Conservation (phyloP, 1,140 invertebrate species). For the Melipona quadrifasciata region DNA sequence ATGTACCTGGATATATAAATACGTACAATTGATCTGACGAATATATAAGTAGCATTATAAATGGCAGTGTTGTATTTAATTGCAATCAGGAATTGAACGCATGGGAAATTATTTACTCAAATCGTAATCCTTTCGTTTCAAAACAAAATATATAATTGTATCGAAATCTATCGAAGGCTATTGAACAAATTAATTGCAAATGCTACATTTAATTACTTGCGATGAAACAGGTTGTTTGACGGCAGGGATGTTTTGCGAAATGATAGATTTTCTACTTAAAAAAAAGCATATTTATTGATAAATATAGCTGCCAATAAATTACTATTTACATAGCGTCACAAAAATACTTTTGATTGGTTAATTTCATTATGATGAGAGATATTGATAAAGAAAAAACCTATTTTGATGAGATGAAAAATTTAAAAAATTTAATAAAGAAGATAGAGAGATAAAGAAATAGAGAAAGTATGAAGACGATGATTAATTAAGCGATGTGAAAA, state of each 20-base stretch:
- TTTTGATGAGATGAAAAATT: background rate
- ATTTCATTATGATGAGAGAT: background rate
- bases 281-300: constrained; percentile 22
- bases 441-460: background rate
- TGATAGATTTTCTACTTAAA: constrained; percentile 10
- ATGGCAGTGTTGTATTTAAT: background rate
- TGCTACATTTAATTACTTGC: background rate
- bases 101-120: background rate
- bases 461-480: background rate
- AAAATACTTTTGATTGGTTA: background rate
- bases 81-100: constrained; percentile 2
- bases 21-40: background rate
- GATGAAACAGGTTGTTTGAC: background rate
- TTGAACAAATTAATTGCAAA: background rate
- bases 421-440: background rate
- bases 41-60: background rate
- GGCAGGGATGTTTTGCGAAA: background rate
- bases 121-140: background rate
- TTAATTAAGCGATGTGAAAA: background rate
- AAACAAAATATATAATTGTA: background rate
- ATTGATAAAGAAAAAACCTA: background rate
- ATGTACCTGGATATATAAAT: constrained; percentile 27
- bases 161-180: background rate
- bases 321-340: background rate
- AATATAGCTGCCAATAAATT: constrained; percentile 32